phyloP scores from a whole-genome alignment of 2,888 invertebrate species.

The Eilema caniola region DNA sequence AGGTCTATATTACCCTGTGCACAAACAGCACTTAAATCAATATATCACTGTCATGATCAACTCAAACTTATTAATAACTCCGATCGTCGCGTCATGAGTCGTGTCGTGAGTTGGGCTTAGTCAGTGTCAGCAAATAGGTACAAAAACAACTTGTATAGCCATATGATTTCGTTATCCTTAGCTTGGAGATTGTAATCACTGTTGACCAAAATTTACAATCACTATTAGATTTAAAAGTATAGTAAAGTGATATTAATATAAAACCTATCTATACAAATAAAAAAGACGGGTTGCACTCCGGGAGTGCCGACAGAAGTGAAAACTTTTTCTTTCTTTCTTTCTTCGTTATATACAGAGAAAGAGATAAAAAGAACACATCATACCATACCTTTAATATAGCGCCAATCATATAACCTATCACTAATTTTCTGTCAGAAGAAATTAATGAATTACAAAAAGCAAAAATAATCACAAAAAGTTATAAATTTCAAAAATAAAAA shows the following conservation, averaged over 20 bases:
- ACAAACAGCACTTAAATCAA: neutral
- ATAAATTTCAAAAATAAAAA: no score
- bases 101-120: neutral
- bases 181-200: neutral
- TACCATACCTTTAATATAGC: no score
- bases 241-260: neutral
- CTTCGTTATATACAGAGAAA: no score
- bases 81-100: neutral
- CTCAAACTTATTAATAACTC: conserved; percentile 1
- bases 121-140: neutral
- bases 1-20: neutral
- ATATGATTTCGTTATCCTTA: neutral
- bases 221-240: neutral
- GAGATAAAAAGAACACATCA: no score
- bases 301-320: no score
- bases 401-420: no score
- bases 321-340: no score
- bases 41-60: conserved; percentile 2
- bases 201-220: neutral
- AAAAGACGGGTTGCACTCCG: no score
- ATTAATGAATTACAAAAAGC: no score
- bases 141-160: neutral
- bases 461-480: no score
- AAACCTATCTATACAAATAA: neutral
- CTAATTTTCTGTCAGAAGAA: no score